Evolutionary conservation across 2,797 vertebrate genomes (phyloP), one percentile per base, ranked within the genome.

Genomic region (Amblyraja radiata): DNA sequence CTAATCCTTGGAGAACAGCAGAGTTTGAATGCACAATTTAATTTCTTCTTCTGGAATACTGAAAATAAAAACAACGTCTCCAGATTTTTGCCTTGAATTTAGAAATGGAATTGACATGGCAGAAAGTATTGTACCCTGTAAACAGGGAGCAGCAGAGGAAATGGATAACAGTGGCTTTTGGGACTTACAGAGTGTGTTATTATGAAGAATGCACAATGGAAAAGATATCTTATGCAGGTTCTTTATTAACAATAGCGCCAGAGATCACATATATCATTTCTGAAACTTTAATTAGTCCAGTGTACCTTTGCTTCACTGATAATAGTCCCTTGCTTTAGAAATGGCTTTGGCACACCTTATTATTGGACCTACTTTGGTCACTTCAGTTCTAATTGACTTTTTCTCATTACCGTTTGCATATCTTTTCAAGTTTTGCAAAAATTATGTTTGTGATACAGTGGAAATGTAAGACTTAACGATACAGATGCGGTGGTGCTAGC

Each of bases 1-100:
- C 3, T 16, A 68, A 88, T 88, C 61, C 84, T 88, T 88, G 63
- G 84, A 68, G 84, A 88, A 36, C 63, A 21, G 84, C n/a, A 88
- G 32, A 36, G n/a, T 36, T 68, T 88, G 18, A 25, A 68, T 68
- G 61, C 63, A 23, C 61, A 32, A 88, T 88, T 32, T 68, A 6
- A 32, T 88, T 63, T 68, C 46, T 68, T 68, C n/a, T 21, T 28
- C 58, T 63, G 83, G 58, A 86, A 63, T 16, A 32, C n/a, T 88
- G 63, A 32, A 88, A 36, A 88, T 36, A 21, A 21, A 10, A 68
- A 68, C 1, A 21, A 88, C 8, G 4, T 36, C 14, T 14, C 28
- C 76, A 36, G 61, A 86, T 32, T 68, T 73, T 86, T 86, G 58
- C 6, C 13, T 86, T 63, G 1, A n/a, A 32, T 86, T 63, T 32